Conservation (phyloP, 2,888 invertebrate genomes). For the Julus scanicus region DNA sequence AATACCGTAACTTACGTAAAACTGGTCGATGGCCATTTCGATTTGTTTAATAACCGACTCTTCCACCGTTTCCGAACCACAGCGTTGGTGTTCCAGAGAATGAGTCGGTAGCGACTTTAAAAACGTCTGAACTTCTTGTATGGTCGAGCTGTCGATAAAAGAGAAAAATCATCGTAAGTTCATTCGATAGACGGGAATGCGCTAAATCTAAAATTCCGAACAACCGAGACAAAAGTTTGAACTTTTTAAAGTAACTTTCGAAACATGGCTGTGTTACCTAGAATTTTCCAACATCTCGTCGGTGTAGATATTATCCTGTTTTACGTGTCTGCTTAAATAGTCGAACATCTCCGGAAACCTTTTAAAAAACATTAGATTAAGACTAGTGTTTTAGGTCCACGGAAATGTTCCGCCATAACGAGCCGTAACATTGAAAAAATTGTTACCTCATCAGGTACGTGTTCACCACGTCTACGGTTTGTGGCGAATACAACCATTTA, state of each 20-base stretch:
- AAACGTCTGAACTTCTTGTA: slow-evolving; percentile 72
- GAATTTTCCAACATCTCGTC: slow-evolving; percentile 46
- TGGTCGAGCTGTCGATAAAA: slow-evolving; percentile 22
- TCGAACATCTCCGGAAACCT: slow-evolving; percentile 69
- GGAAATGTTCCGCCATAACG: neutral
- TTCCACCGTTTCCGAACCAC: slow-evolving; percentile 79
- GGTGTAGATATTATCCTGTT: neutral
- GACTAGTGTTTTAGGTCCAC: too few relatives aligned
- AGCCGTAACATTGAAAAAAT: slow-evolving; percentile 69
- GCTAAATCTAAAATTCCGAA: too few relatives aligned
- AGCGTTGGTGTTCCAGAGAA: slow-evolving; percentile 73
- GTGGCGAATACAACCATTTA: slow-evolving; percentile 83
- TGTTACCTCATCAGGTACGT: slow-evolving; percentile 69
- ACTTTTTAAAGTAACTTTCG: too few relatives aligned
- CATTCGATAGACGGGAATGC: too few relatives aligned
- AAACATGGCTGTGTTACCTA: neutral
- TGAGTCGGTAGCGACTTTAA: slow-evolving; percentile 77
- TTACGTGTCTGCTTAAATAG: slow-evolving; percentile 36
- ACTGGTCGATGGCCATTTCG: slow-evolving; percentile 68
- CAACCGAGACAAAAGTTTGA: too few relatives aligned
- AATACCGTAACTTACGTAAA: neutral
- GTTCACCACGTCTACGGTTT: slow-evolving; percentile 77
- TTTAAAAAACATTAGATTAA: neutral
- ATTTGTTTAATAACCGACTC: slow-evolving; percentile 73
- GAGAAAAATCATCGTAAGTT: neutral